phyloP scores from a whole-genome alignment of 2,113 vertebrate genomes.

The Alligator mississippiensis region DNA sequence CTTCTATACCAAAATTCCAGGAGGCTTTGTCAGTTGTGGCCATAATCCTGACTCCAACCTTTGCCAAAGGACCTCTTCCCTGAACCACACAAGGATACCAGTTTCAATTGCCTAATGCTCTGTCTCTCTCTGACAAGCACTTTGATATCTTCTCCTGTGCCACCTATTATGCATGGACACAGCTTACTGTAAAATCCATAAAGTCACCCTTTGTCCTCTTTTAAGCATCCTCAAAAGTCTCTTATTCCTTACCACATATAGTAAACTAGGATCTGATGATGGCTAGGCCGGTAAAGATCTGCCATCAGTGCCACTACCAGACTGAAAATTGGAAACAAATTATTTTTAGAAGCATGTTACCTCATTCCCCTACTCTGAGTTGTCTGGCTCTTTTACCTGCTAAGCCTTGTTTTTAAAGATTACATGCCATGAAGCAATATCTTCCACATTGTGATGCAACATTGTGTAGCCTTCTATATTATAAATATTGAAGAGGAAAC shows the following conservation, averaged over 20 bases:
- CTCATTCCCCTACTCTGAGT: background rate
- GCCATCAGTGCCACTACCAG: background rate
- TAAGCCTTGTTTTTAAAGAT: background rate
- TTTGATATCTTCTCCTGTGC: background rate
- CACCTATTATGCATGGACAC: background rate
- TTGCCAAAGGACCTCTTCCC: background rate
- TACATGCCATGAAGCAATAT: background rate
- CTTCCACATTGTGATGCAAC: background rate
- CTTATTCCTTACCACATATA: background rate
- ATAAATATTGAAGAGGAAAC: background rate
- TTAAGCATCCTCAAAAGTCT: background rate
- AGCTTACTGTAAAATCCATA: background rate
- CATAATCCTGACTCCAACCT: background rate
- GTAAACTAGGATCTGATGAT: background rate
- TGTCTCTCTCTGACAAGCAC: background rate
- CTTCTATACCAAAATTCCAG: too few species aligned
- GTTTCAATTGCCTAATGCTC: background rate
- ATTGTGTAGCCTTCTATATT: background rate
- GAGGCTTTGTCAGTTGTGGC: too few species aligned
- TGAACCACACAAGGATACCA: background rate
- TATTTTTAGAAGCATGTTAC: background rate
- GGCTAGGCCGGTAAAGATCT: background rate
- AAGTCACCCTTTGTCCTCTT: background rate
- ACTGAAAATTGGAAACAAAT: background rate
- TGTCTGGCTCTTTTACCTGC: background rate